Conservation (phyloP, 2,888 invertebrate genomes). For the Rhagium mordax region DNA sequence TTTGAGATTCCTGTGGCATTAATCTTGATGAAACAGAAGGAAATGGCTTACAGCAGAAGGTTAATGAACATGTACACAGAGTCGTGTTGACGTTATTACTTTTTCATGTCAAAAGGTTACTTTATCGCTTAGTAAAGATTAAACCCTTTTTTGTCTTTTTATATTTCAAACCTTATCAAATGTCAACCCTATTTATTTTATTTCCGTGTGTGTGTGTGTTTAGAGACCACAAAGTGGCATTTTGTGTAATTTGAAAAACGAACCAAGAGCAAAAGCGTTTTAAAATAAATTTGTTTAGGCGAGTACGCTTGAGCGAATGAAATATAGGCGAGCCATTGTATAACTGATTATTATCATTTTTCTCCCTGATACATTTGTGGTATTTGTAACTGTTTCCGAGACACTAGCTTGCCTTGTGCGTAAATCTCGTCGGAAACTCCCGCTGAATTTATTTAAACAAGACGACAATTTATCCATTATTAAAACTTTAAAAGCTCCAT, state of each 20-base stretch:
- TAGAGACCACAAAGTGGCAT: not conserved
- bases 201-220: not conserved
- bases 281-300: slow-evolving; percentile 25
- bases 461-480: not conserved
- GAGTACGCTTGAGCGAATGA: slow-evolving; percentile 12
- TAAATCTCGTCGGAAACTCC: not conserved
- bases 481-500: not conserved
- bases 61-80: not conserved
- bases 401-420: not conserved
- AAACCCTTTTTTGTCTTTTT: not conserved
- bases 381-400: slow-evolving; percentile 15
- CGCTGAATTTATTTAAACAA: not conserved
- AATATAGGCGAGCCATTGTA: slow-evolving; percentile 14
- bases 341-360: slow-evolving; percentile 36
- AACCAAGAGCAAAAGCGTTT: slow-evolving; percentile 18
- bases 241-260: slow-evolving; percentile 15
- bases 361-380: slow-evolving; percentile 20
- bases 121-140: not conserved
- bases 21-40: too few relatives aligned
- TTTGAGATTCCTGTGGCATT: too few relatives aligned
- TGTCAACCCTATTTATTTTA: not conserved
- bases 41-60: not conserved
- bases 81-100: not conserved
- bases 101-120: not conserved
- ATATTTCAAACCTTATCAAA: not conserved